phyloP scores from a whole-genome alignment of 2,113 vertebrate genomes.

The Holacanthus passer region DNA sequence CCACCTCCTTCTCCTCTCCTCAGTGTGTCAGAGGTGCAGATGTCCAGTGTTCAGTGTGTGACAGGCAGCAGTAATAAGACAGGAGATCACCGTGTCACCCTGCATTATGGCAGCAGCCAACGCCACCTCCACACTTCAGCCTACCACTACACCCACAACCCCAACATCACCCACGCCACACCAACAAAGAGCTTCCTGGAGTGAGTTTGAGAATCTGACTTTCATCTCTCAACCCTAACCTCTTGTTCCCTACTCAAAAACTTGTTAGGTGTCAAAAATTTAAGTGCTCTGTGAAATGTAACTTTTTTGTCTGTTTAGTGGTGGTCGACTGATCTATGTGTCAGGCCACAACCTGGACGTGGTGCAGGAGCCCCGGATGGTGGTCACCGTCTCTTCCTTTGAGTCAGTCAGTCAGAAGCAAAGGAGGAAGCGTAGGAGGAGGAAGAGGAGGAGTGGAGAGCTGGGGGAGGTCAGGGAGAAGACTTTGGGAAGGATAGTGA shows the following conservation, averaged over 20 bases:
- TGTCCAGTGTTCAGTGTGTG: conserved; percentile 87
- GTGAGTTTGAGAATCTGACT: conserved; percentile 71
- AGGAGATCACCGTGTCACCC: conserved; percentile 84
- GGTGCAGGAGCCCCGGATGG: conserved; percentile 92
- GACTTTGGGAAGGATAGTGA: conserved; percentile 62
- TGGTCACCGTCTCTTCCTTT: conserved; percentile 84
- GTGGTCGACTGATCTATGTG: conserved; percentile 90
- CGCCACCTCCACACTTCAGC: conserved; percentile 82
- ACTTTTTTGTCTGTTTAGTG: conserved; percentile 78
- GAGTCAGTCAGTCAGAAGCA: conserved; percentile 50
- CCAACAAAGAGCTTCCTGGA: conserved; percentile 93
- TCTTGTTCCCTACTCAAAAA: neutral
- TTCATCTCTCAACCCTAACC: neutral
- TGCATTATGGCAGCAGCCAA: conserved; percentile 88
- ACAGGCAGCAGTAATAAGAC: conserved; percentile 87
- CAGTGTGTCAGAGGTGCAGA: conserved; percentile 87
- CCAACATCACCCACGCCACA: conserved; percentile 89
- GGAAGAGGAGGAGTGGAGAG: conserved; percentile 58
- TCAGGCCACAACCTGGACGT: conserved; percentile 93
- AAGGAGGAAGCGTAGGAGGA: conserved; percentile 62
- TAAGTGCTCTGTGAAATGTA: neutral
- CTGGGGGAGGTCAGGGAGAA: conserved; percentile 14
- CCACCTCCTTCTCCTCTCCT: neutral
- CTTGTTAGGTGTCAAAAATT: neutral
- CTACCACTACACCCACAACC: conserved; percentile 91